Base-by-base conservation (phyloP, 2,797 vertebrate species). In the Eleutherodactylus coqui region DNA sequence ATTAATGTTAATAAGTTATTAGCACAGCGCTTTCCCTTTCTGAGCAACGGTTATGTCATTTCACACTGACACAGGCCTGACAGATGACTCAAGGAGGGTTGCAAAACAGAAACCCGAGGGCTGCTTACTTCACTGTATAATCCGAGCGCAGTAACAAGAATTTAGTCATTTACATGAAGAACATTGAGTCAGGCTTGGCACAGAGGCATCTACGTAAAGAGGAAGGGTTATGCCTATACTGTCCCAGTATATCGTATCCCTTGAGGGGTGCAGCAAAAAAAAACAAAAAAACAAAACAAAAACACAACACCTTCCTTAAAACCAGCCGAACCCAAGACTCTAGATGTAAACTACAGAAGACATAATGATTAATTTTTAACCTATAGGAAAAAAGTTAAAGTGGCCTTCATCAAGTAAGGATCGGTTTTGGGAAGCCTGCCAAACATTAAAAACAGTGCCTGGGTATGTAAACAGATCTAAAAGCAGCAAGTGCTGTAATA, bases 391-490 rank as follows among this genome's bases (percentile, higher is more conserved):
- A 45, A 45, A 45, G n/a, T n/a, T n/a, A n/a, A n/a, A 17, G 47
- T 27, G 29, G 69, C 45, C 47, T 51, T 81, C 79, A 67, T 16
- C 9, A 34, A 49, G 58, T 32, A 32, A 43, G 36, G 8, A 45
- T n/a, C 13, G 64, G 62, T 16, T 4, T 21, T 70, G 41, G 36
- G 36, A 70, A 41, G 67, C 36, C 36, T 70, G 79, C 75, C 73
- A 86, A 78, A 82, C 17, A 17, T 36, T 41, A 58, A 47, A 45
- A 53, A 34, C 34, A 69, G 21, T 49, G 62, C 43, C 29, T 55
- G 58, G 76, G 78, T 60, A 69, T 72, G 60, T 83, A 78, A 83
- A 83, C 62, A 83, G 5, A 62, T 83, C 17, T 29, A 82, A 47
- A 53, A 79, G 29, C 55, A 82, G 38, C 49, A 55, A 83, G 38